Evolutionary conservation across 2,797 vertebrate genomes (phyloP).

Genomic region (Hephaestus fuliginosus): DNA sequence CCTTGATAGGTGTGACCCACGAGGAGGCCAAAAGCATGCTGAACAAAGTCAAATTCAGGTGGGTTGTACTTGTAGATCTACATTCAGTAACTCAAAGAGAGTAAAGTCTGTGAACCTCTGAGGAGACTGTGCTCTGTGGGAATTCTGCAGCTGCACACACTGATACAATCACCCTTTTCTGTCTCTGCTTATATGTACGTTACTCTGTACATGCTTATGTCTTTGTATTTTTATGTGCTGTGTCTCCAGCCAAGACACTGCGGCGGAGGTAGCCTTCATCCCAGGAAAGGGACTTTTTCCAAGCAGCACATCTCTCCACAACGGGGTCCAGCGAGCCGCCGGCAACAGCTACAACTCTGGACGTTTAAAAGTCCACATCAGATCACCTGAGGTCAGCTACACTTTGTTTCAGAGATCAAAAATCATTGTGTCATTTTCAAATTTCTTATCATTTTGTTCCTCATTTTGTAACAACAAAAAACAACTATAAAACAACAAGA

Average conservation of each 20-base stretch:
- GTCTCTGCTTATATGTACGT: neutral
- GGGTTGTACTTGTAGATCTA: slow-evolving; percentile 3
- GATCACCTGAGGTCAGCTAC: slow-evolving; percentile 88
- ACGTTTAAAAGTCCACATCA: slow-evolving; percentile 89
- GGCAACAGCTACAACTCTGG: slow-evolving; percentile 85
- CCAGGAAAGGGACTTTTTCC: slow-evolving; percentile 88
- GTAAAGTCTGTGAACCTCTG: neutral
- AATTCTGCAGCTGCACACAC: neutral
- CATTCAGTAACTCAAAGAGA: neutral
- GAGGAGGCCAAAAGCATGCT: slow-evolving; percentile 92
- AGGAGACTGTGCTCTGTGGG: neutral
- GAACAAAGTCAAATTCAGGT: slow-evolving; percentile 90
- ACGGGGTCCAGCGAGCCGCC: slow-evolving; percentile 80
- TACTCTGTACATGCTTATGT: neutral
- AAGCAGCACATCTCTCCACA: slow-evolving; percentile 84
- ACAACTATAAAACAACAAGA: neutral
- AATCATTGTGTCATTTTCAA: neutral
- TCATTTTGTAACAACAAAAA: neutral
- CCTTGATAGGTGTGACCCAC: slow-evolving; percentile 90
- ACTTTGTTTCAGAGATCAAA: neutral
- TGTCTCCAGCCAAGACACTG: slow-evolving; percentile 85
- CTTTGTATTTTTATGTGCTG: slow-evolving; percentile 4
- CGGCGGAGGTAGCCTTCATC: slow-evolving; percentile 92
- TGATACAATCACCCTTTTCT: neutral
- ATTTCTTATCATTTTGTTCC: neutral